Evolutionary conservation across 1,140 invertebrate genomes (phyloP), one percentile per base, ranked within the genome.

Genomic region (Arctopsyche grandis): DNA sequence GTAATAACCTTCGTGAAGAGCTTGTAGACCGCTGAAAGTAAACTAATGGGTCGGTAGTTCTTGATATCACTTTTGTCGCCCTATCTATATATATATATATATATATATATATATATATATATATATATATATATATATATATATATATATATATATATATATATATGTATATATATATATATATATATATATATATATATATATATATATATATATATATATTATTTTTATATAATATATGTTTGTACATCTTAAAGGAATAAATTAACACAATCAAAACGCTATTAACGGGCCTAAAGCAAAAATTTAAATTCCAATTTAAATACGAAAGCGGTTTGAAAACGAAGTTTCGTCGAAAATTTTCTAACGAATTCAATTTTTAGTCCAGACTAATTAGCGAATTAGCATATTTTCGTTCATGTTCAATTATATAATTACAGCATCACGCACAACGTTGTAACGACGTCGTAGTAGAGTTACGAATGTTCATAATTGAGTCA

Each of bases 201-300:
- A n/a, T n/a, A n/a, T n/a, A n/a, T n/a, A n/a, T n/a, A n/a, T n/a
- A n/a, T n/a, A n/a, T n/a, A n/a, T n/a, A n/a, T n/a, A 38, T 38
- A 38, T 38, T 38, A 38, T n/a, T n/a, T n/a, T n/a, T n/a, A n/a
- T n/a, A n/a, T 5, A 46, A 46, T 46, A 5, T 46, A 46, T 46
- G 44, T 12, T 7, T 46, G 44, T 12, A 46, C 12, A 5, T 12
- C 48, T 52, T 12, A 12, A 52, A 52, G 1, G 63, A 66, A 66
- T 66, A 12, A 38, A 66, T 26, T 52, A 66, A 26, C 26, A 66
- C 21, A 22, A 66, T 66, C 63, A 66, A 66, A 66, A 22, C 63
- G 22, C 24, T 9, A 26, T 26, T 66, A 66, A n/a, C 52, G 63
- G 24, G 12, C 24, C 19, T 24, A 66, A 66, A 66, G 3, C 63